Conservation (phyloP, 2,113 vertebrate genomes). For the Notechis scutatus region DNA sequence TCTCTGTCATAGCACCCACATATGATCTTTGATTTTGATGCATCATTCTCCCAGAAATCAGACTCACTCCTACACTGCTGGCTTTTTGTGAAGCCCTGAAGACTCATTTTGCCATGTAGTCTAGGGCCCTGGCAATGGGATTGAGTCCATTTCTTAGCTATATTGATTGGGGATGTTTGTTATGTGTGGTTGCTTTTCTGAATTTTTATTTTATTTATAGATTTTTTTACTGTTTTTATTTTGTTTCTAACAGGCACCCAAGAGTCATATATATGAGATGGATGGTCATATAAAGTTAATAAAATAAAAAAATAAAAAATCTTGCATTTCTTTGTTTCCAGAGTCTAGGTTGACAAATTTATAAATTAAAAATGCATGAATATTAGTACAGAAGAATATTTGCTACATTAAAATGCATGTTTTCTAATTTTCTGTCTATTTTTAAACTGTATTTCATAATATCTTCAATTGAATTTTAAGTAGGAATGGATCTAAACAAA, state of each 20-base stretch:
- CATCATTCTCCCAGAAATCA: not conserved
- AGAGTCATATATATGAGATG: not conserved
- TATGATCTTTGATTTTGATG: not conserved
- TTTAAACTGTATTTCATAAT: not conserved
- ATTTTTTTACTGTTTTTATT: not conserved
- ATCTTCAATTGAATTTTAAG: not conserved
- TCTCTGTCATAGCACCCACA: not conserved
- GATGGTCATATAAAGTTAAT: not conserved
- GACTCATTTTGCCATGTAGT: not conserved
- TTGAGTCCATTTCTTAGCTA: not conserved
- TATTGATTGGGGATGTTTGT: not conserved
- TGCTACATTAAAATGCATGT: not conserved
- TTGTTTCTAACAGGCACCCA: not conserved
- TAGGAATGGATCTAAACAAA: not conserved
- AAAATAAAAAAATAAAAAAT: not conserved
- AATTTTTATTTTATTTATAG: not conserved
- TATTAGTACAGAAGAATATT: not conserved
- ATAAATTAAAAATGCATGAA: not conserved
- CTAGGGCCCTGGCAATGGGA: not conserved
- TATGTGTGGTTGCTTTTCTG: not conserved
- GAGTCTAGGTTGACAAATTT: not conserved
- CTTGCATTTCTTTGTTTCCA: not conserved
- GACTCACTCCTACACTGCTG: not conserved
- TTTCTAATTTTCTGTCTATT: not conserved
- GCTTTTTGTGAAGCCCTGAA: not conserved